Evolutionary conservation across 2,888 invertebrate species (phyloP).

Genomic region (Lacanobia wlatinum): DNA sequence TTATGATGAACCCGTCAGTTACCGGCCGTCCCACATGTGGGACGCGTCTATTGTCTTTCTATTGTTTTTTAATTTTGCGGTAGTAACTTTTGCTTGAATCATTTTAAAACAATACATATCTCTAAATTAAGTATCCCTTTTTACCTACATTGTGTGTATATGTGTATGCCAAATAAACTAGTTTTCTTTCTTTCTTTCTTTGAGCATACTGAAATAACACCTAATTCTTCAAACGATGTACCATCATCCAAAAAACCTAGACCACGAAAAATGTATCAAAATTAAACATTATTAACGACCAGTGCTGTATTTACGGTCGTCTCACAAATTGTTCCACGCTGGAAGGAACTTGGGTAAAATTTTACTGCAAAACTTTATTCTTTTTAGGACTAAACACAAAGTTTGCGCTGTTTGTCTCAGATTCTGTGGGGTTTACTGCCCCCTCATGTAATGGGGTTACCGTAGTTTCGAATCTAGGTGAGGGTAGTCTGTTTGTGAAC

Average conservation of each 20-base stretch:
- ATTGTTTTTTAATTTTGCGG: no score
- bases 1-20: no score
- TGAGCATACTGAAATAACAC: not conserved
- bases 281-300: conserved; percentile 74
- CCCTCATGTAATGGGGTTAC: conserved; percentile 36
- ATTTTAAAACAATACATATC: no score
- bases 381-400: conserved; percentile 65
- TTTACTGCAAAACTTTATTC: conserved; percentile 73
- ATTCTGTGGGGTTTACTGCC: conserved; percentile 59
- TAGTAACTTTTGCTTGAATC: no score
- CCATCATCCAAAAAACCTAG: not conserved
- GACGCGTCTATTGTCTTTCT: no score
- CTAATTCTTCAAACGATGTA: not conserved
- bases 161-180: no score
- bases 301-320: conserved; percentile 72
- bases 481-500: conserved; percentile 30
- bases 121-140: no score
- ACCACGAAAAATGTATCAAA: conserved; percentile 63
- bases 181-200: no score
- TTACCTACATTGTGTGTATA: no score
- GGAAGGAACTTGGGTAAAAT: conserved; percentile 72
- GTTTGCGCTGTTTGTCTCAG: conserved; percentile 68
- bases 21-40: no score
- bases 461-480: conserved; percentile 47
- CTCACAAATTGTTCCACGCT: conserved; percentile 71